phyloP scores from a whole-genome alignment of 2,888 invertebrate genomes.

The Melitaea athalia region DNA sequence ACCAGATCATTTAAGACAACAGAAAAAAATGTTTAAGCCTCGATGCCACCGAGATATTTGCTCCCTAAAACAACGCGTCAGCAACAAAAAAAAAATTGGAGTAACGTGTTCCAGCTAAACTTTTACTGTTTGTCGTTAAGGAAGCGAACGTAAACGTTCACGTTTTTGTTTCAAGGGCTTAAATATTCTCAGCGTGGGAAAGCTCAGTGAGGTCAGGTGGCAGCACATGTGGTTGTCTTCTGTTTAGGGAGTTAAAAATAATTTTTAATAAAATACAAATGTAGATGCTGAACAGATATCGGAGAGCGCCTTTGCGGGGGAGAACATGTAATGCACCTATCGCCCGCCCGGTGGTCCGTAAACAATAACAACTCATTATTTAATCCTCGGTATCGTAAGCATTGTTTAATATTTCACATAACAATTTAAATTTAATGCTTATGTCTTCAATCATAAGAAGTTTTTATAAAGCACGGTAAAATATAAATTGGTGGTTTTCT shows the following conservation, averaged over 20 bases:
- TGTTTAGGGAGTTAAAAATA: constrained; percentile 77
- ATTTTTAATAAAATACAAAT: constrained; percentile 72
- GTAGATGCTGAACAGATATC: constrained; percentile 59
- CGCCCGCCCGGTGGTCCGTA: constrained; percentile 69
- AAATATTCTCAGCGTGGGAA: constrained; percentile 73
- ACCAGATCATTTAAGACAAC: constrained; percentile 79
- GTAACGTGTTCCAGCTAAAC: constrained; percentile 35
- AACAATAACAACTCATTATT: constrained; percentile 72
- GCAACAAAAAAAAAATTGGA: constrained; percentile 31
- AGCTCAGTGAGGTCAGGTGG: constrained; percentile 78
- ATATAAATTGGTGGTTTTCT: not conserved
- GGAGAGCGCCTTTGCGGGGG: constrained; percentile 69
- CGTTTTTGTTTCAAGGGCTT: constrained; percentile 66
- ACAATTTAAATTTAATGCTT: constrained; percentile 36
- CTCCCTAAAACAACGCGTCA: constrained; percentile 64
- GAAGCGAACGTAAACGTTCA: constrained; percentile 62
- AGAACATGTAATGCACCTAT: constrained; percentile 51
- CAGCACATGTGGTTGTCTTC: constrained; percentile 75
- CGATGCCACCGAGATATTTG: constrained; percentile 69
- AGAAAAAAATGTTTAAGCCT: constrained; percentile 74
- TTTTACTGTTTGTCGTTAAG: constrained; percentile 53
- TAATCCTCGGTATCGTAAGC: constrained; percentile 64
- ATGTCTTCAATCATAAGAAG: constrained; percentile 22
- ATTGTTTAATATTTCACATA: constrained; percentile 52
- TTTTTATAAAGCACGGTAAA: constrained; percentile 1